Conservation (phyloP, 2,888 invertebrate genomes). For the Caenorhabditis sp. region DNA sequence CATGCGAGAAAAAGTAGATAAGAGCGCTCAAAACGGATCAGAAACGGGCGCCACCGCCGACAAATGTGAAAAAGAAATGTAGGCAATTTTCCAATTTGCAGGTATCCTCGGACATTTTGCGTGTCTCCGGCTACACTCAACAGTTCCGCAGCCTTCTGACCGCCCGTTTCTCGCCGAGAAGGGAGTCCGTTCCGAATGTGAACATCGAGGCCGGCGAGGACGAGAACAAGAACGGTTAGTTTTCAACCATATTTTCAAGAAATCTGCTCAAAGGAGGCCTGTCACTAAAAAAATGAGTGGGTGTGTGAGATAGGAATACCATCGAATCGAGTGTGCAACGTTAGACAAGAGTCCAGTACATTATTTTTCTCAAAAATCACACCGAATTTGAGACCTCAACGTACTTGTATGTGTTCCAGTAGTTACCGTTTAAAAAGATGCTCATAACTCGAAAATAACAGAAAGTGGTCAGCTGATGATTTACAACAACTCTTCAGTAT, state of each 20-base stretch:
- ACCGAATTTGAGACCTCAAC: no score
- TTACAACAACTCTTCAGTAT: no score
- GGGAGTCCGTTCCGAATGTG: constrained; percentile 66
- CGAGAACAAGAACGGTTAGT: constrained; percentile 49
- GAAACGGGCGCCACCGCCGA: no score
- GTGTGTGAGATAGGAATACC: not conserved
- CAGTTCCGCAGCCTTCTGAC: constrained; percentile 77
- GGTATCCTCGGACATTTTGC: constrained; percentile 77
- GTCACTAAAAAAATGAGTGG: not conserved
- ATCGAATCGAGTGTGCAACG: no score
- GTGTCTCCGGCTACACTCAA: constrained; percentile 77
- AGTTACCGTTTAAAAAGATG: no score
- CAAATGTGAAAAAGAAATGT: not conserved
- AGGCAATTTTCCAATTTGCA: constrained; percentile 48
- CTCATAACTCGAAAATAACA: no score
- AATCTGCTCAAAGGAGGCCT: not conserved
- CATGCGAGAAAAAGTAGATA: no score
- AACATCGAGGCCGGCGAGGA: constrained; percentile 43
- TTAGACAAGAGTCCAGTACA: no score
- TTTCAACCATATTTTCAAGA: not conserved
- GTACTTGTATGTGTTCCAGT: no score
- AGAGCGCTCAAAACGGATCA: no score
- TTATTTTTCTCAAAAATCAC: no score
- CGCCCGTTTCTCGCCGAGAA: constrained; percentile 64
- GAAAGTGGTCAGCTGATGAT: no score